A percentile compares a stretch with the other conserved stretches of the same genome.
These are phyloP conservation scores for Clanis bilineata DNA, from an alignment of 2,888 invertebrate genomes.

Conservation along the genomic window DNA sequence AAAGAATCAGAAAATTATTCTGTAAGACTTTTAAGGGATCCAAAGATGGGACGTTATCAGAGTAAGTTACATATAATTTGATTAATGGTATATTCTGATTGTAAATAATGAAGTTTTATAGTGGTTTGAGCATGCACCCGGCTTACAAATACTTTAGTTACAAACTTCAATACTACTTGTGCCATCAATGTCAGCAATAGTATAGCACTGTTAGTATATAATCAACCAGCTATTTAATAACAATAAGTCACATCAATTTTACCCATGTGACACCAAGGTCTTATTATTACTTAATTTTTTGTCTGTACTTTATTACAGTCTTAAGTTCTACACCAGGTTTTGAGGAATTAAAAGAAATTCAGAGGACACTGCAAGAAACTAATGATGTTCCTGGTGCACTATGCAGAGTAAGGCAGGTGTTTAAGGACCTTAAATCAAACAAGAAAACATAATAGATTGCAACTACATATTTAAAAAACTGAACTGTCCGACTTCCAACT, in stretches of 20 bases:
- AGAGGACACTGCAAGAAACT: constrained; percentile 53
- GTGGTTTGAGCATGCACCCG: background rate
- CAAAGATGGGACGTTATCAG: constrained; percentile 53
- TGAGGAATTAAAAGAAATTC: constrained; percentile 49
- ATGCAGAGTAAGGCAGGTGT: constrained; percentile 59
- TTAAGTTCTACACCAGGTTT: constrained; percentile 57
- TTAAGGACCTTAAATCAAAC: constrained; percentile 35
- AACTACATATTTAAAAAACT: background rate
- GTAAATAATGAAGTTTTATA: background rate
- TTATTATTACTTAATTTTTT: background rate
- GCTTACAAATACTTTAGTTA: too few species aligned
- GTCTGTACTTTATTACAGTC: constrained; percentile 50
- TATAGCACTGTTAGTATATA: too few species aligned
- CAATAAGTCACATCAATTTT: too few species aligned
- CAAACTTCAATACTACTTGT: too few species aligned
- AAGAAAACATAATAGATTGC: constrained; percentile 18
- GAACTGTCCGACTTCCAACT: too few species aligned
- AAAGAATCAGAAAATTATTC: constrained; percentile 68
- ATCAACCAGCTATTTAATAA: too few species aligned
- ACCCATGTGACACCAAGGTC: too few species aligned
- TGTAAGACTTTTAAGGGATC: constrained; percentile 49
- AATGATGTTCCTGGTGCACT: constrained; percentile 67
- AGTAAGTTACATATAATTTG: too few species aligned
- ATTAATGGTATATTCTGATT: too few species aligned
- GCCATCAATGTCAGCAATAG: too few species aligned